phyloP scores from a whole-genome alignment of 2,113 vertebrate species.

The Pollimyrus isidori region DNA sequence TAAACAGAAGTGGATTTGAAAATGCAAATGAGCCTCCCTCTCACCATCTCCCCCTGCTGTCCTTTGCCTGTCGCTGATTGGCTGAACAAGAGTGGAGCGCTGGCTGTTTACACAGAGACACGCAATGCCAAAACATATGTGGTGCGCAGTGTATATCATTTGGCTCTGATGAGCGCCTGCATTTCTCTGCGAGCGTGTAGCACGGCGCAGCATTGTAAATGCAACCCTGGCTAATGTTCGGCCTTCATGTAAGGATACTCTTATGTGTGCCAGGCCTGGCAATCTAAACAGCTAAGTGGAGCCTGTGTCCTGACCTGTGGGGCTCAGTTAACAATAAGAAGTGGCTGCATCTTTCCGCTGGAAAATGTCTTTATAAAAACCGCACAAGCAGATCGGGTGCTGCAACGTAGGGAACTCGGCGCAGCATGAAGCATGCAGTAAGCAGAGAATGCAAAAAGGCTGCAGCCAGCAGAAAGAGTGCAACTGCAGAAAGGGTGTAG shows the following conservation, averaged over 20 bases:
- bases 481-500: background rate
- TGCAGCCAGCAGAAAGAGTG: background rate
- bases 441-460: background rate
- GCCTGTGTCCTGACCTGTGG: background rate
- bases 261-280: background rate
- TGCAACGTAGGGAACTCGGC: background rate
- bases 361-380: background rate
- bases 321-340: background rate
- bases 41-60: slow-evolving; percentile 21
- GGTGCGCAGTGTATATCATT: background rate
- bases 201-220: background rate
- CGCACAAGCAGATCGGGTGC: background rate
- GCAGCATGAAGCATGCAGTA: background rate
- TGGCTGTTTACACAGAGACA: background rate
- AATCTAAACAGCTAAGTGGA: background rate
- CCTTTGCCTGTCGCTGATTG: background rate
- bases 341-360: background rate
- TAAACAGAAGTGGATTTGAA: slow-evolving; percentile 19
- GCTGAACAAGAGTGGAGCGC: background rate
- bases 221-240: background rate
- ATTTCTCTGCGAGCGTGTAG: background rate
- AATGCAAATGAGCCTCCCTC: slow-evolving; percentile 19
- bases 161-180: background rate
- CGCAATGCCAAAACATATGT: background rate
- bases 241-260: background rate